Conservation (phyloP, 2,113 vertebrate genomes). For the Asarcornis scutulata region DNA sequence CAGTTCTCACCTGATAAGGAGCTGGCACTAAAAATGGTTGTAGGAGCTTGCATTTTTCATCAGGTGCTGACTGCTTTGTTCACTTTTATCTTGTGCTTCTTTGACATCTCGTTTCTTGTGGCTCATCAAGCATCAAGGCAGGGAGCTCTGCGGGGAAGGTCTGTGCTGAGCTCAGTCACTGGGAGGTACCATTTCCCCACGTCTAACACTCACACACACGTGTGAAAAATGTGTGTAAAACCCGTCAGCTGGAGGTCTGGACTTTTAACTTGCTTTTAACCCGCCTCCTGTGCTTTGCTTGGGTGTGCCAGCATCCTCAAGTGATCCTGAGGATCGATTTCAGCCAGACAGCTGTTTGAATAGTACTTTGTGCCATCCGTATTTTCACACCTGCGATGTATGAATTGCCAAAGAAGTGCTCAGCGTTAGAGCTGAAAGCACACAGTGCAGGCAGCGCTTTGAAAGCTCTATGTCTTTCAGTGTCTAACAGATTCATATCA, state of each 20-base stretch:
- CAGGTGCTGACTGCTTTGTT: not conserved
- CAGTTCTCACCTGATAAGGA: slow-evolving; percentile 13
- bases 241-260: not conserved
- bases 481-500: not conserved
- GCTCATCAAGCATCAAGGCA: not conserved
- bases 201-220: not conserved
- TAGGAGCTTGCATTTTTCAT: slow-evolving; percentile 1
- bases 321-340: not conserved
- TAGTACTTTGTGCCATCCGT: not conserved
- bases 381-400: not conserved
- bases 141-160: not conserved
- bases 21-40: not conserved
- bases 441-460: not conserved
- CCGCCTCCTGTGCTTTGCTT: not conserved
- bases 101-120: not conserved
- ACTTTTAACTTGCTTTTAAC: not conserved
- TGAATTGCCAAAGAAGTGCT: not conserved
- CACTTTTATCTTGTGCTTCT: not conserved
- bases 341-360: not conserved
- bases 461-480: not conserved
- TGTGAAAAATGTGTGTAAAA: not conserved
- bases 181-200: accelerated
- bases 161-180: not conserved
- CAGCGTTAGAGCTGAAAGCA: not conserved
- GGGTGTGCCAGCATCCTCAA: not conserved